Evolutionary conservation across 2,888 invertebrate species (phyloP), one percentile per base, ranked within the genome.

Genomic region (Bimastos eiseni): DNA sequence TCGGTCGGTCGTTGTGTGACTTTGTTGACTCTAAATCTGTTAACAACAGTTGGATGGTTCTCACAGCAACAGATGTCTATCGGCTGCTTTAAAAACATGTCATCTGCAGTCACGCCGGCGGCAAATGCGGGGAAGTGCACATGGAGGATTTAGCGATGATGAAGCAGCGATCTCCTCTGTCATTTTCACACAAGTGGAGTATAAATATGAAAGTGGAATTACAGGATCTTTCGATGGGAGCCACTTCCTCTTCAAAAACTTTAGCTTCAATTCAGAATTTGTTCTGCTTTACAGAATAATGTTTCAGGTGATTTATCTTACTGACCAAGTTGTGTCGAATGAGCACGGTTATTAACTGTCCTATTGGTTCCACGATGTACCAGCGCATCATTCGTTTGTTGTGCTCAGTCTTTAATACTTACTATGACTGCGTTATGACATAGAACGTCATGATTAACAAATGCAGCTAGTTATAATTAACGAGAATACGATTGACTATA

Each of bases 1-100:
- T 70, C 70, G 70, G 70, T 70, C 30, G 2, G 55, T 70, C 70
- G n/a, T 70, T 13, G 70, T 70, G 70, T 70, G 70, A 70, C 70
- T 70, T n/a, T 70, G 70, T 70, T 70, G 70, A 70, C 70, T 70
- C 70, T 70, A 70, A 70, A 70, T 70, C 70, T 70, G 70, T 70
- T 70, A 70, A 70, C 70, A 70, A 70, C 70, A 70, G 70, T 70
- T 70, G 70, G 70, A 70, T n/a, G 70, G 70, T 70, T 70, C 70
- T 70, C 70, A 70, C 70, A 70, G 70, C 70, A 70, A 70, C 70
- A 70, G 70, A 70, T 70, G 55, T 55, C 55, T 24, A 19, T 55
- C 30, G n/a, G 70, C 70, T n/a, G 41, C 15, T 41, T 11, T 70
- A n/a, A 70, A 70, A 70, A 70, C 70, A n/a, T 70, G 70, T 70